phyloP scores from a whole-genome alignment of 2,888 invertebrate species.

The Brachypalpus laphriformis region DNA sequence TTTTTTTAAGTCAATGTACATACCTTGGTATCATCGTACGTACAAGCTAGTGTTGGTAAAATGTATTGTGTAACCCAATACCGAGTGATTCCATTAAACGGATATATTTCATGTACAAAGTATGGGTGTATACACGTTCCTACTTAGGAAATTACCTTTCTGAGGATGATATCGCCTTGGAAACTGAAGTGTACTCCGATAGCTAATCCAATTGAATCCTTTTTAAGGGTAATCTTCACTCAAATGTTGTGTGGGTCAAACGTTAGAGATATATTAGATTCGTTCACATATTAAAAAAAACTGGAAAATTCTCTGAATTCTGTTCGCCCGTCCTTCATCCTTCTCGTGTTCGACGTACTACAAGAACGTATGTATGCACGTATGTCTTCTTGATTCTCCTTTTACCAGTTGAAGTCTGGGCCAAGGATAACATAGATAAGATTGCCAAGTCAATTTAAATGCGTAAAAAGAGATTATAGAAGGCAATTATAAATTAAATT shows the following conservation, averaged over 20 bases:
- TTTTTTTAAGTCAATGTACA: neutral
- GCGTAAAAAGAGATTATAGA: neutral
- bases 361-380: neutral
- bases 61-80: conserved; percentile 39
- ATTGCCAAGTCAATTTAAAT: neutral
- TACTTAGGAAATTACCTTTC: conserved; percentile 41
- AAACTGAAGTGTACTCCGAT: conserved; percentile 24
- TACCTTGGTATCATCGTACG: neutral
- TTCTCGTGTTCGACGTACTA: neutral
- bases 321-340: neutral
- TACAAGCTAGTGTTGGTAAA: neutral
- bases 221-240: conserved; percentile 33
- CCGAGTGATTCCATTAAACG: conserved; percentile 43
- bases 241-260: conserved; percentile 11
- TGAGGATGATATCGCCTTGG: conserved; percentile 2
- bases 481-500: neutral
- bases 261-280: neutral
- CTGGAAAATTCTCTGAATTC: neutral
- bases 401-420: neutral
- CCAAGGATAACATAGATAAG: neutral
- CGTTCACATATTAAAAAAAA: neutral
- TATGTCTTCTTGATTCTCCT: neutral
- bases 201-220: conserved; percentile 42
- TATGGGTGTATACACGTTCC: neutral
- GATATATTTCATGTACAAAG: conserved; percentile 4